phyloP scores from a whole-genome alignment of 2,797 vertebrate genomes.

The Antrozous pallidus region DNA sequence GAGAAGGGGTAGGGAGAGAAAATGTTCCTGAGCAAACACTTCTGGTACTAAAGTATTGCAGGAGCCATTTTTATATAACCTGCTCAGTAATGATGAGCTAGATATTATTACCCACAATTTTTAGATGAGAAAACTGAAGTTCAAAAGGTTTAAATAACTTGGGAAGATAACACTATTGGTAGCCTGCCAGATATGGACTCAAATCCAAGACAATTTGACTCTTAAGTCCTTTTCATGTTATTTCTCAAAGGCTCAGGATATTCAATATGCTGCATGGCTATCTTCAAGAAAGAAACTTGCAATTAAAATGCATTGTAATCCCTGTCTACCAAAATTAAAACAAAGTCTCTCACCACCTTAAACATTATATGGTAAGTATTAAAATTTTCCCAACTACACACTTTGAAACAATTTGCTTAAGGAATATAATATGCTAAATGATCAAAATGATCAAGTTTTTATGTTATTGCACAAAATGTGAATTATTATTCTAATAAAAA shows the following conservation, averaged over 20 bases:
- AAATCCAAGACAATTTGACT: not conserved
- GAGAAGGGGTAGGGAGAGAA: not conserved
- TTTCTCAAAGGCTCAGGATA: not conserved
- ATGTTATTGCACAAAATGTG: not conserved
- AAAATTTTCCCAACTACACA: not conserved
- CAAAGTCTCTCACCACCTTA: not conserved
- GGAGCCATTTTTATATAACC: not conserved
- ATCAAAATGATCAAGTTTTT: not conserved
- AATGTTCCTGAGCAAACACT: not conserved
- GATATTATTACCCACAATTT: not conserved
- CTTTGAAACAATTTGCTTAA: not conserved
- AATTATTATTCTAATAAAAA: not conserved
- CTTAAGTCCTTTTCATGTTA: not conserved
- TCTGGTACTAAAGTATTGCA: not conserved
- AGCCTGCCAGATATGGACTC: not conserved
- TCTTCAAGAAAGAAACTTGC: not conserved
- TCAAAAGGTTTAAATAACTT: not conserved
- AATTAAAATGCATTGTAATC: not conserved
- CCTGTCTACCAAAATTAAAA: conserved; percentile 26
- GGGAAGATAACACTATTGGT: not conserved
- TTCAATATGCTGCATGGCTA: not conserved
- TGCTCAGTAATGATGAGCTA: not conserved
- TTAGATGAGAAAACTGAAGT: not conserved
- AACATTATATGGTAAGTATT: not conserved
- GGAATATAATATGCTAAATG: not conserved